A percentile compares a stretch with the other conserved stretches of the same genome.
Conservation (phyloP, 2,888 invertebrate genomes). For the Ganaspis brasiliensis region DNA sequence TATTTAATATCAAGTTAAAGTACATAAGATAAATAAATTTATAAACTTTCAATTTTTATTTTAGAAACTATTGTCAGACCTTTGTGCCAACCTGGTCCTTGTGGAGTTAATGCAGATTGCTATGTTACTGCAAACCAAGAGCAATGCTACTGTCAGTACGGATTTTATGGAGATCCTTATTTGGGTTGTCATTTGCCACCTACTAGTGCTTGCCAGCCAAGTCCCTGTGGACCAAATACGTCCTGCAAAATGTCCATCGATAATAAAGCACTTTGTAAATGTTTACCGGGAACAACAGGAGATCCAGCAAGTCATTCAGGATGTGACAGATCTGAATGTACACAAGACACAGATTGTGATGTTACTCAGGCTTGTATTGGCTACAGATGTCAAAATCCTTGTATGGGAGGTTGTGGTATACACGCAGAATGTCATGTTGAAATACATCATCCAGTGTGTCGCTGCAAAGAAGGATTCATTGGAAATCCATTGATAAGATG, state of each 20-base stretch:
- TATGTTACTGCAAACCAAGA: conserved; percentile 91
- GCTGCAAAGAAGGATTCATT: conserved; percentile 86
- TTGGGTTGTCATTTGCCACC: conserved; percentile 88
- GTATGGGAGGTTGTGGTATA: conserved; percentile 90
- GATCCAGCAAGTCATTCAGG: conserved; percentile 88
- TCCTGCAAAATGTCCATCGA: conserved; percentile 86
- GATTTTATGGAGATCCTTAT: conserved; percentile 90
- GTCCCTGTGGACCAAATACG: conserved; percentile 91
- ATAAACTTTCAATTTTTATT: conserved; percentile 37
- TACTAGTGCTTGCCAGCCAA: conserved; percentile 87
- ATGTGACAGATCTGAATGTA: conserved; percentile 91
- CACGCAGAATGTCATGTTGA: conserved; percentile 89
- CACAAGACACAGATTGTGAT: conserved; percentile 90
- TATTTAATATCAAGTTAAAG: too few species aligned
- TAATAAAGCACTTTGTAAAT: conserved; percentile 88
- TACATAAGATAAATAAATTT: conserved; percentile 24
- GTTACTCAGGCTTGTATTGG: conserved; percentile 89
- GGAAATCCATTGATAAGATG: conserved; percentile 91
- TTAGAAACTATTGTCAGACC: conserved; percentile 70
- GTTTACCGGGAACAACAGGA: conserved; percentile 88
- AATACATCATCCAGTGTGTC: conserved; percentile 90
- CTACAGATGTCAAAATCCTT: conserved; percentile 90
- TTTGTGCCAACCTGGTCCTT: conserved; percentile 91
- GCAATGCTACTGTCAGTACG: conserved; percentile 90
- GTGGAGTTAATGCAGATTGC: conserved; percentile 91